A percentile compares a stretch with the other conserved stretches of the same genome.
phyloP scores from a whole-genome alignment of 2,888 invertebrate species.

The Acanthosepion pharaonis region DNA sequence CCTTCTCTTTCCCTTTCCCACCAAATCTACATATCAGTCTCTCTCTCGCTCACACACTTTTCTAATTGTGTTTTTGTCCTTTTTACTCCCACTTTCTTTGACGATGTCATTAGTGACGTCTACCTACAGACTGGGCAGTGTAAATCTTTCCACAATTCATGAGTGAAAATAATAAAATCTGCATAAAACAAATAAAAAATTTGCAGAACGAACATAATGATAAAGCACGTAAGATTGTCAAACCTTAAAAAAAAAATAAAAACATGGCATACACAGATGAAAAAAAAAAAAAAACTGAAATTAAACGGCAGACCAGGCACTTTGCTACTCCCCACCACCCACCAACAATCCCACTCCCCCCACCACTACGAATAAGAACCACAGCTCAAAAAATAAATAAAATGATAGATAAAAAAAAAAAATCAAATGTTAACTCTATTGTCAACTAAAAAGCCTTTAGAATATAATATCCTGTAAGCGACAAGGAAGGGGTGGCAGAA shows the following conservation, averaged over 20 bases:
- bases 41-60: background rate
- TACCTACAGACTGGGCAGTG: background rate
- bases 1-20: background rate
- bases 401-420: background rate
- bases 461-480: background rate
- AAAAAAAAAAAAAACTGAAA: background rate
- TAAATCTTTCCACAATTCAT: background rate
- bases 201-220: background rate
- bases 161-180: background rate
- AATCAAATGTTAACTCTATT: background rate
- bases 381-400: background rate
- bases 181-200: background rate
- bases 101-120: background rate
- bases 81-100: background rate
- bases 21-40: background rate
- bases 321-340: too few species aligned
- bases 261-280: background rate
- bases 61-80: background rate
- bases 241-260: background rate
- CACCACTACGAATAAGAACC: background rate
- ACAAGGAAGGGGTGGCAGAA: background rate
- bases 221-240: background rate
- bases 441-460: background rate
- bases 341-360: too few species aligned
- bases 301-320: background rate